phyloP scores from a whole-genome alignment of 1,140 invertebrate species.

The Andricus grossulariae region DNA sequence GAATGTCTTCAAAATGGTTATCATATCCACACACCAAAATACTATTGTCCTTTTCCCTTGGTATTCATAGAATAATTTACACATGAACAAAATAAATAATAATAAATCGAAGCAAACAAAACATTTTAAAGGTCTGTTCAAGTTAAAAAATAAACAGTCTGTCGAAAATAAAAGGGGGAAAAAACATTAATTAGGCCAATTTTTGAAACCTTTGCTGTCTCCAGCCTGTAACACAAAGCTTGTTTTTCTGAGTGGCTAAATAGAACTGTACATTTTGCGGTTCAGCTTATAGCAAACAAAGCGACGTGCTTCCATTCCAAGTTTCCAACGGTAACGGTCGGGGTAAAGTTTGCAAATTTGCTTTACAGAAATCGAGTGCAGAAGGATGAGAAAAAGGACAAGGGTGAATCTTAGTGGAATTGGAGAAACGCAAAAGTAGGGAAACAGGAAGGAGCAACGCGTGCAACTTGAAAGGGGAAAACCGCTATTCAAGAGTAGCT shows the following conservation, averaged over 20 bases:
- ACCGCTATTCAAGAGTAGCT: constrained; percentile 41
- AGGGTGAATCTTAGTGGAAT: constrained; percentile 33
- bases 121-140: no score
- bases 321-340: not conserved
- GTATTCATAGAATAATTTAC: no score
- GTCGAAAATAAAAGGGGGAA: not conserved
- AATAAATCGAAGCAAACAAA: no score
- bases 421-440: constrained; percentile 25
- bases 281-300: constrained; percentile 11
- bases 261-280: constrained; percentile 17
- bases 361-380: constrained; percentile 35
- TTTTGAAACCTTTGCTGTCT: not conserved
- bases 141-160: no score
- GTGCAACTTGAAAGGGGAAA: constrained; percentile 38
- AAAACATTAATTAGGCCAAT: not conserved
- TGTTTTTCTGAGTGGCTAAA: constrained; percentile 19
- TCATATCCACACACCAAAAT: no score
- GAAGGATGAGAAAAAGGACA: not conserved
- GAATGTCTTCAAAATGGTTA: no score
- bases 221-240: not conserved
- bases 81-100: no score
- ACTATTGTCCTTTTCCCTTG: no score
- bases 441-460: constrained; percentile 29
- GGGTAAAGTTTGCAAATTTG: constrained; percentile 41
- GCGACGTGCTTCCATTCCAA: not conserved